Evolutionary conservation across 2,888 invertebrate species (phyloP).

Genomic region (Drosophila meridiana): DNA sequence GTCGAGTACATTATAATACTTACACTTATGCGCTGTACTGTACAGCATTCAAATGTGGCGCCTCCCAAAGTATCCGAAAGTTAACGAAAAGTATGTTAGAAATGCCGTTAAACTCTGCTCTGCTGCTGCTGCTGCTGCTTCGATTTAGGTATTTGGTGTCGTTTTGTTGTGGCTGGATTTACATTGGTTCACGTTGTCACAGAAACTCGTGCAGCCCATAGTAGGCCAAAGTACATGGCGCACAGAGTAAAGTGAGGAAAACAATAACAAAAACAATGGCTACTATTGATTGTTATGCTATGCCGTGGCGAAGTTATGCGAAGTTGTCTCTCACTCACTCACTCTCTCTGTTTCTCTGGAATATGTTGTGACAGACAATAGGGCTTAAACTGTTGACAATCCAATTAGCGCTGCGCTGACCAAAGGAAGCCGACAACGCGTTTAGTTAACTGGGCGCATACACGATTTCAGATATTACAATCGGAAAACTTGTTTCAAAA

Average conservation of each 20-base stretch:
- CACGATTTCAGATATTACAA: slow-evolving; percentile 18
- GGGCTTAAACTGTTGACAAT: slow-evolving; percentile 68
- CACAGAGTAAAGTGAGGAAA: slow-evolving; percentile 51
- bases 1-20: slow-evolving; percentile 34
- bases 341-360: slow-evolving; percentile 3
- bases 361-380: slow-evolving; percentile 60
- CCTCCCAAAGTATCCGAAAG: slow-evolving; percentile 42
- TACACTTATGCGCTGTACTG: slow-evolving; percentile 72
- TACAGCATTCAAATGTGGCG: slow-evolving; percentile 52
- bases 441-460: slow-evolving; percentile 37
- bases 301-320: slow-evolving; percentile 66
- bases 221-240: slow-evolving; percentile 21
- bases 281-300: slow-evolving; percentile 71
- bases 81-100: slow-evolving; percentile 35
- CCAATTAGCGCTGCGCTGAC: slow-evolving; percentile 64
- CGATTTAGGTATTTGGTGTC: slow-evolving; percentile 20
- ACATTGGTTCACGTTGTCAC: slow-evolving; percentile 62
- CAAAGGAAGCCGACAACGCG: slow-evolving; percentile 37
- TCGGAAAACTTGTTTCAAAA: slow-evolving; percentile 11
- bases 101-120: slow-evolving; percentile 34
- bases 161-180: slow-evolving; percentile 43
- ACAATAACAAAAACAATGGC: slow-evolving; percentile 35
- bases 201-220: slow-evolving; percentile 55
- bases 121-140: slow-evolving; percentile 22
- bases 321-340: slow-evolving; percentile 42